Base-by-base conservation (phyloP, 2,113 vertebrate genomes). In the Campylorhamphus procurvoides region DNA sequence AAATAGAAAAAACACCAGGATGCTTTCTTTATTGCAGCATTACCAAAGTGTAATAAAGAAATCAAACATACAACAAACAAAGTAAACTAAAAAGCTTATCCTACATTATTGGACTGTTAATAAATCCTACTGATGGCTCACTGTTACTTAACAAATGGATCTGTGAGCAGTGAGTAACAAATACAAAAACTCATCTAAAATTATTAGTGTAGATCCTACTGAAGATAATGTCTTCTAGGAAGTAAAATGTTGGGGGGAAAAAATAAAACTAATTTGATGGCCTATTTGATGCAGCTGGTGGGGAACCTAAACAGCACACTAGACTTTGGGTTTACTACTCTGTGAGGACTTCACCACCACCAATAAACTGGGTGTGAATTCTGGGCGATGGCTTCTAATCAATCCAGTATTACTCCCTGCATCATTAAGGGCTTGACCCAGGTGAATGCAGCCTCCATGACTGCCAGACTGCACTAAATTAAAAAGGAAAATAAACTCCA, bases 1-100 rank as follows among this genome's bases (percentile, higher is more conserved):
- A 98, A 97, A 97, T 89, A 98, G 97, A 97, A 97, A 97, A 97
- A 91, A 3, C 94, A 96, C 96, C 95, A 95, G 97, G 95, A 96
- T 97, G 94, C 96, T 97, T 96, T 94, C 95, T 97, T 97, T 97
- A 97, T 96, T 96, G 91, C 77, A 89, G 28, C 59, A 82, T 96
- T 96, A 95, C 84, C 25, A 63, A 96, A 95, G 76, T 20, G 42
- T 92, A 95, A 87, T 97, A 94, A 97, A 95, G 71, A 82, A 95
- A 95, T 64, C 53, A 92, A 97, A 92, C 62, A 80, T 68, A 82
- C 89, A 96, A 96, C 64, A 93, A 93, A 92, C 93, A 97, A 96
- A 95, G n/a, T 94, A 96, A 98, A 94, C 66, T 87, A 88, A 90
- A 96, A 91, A 85, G 84, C 91, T 93, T 96, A 96, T 94, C 75